Evolutionary conservation across 2,888 invertebrate genomes (phyloP), one percentile per base, ranked within the genome.

Genomic region (Orgyia antiqua): DNA sequence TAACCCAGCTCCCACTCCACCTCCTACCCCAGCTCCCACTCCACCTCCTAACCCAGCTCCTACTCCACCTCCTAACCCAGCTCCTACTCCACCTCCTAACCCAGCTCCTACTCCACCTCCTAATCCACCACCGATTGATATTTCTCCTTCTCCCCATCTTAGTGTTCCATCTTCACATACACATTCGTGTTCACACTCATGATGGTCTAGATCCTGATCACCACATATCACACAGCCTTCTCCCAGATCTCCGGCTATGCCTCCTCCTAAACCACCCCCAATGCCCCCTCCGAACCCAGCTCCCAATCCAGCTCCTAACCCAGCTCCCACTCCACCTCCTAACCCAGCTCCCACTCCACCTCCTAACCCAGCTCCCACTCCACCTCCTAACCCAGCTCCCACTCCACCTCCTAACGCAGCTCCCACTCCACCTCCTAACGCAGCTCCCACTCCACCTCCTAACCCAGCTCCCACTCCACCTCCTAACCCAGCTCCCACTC

Each of bases 391-490:
- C 1, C 10, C 27, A 6, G 17, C 29, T 4, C 21, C 33, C 8
- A 24, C 1, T 8, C 32, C 42, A 1, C 27, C 33, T 8, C 10
- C 35, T 10, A 20, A 8, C 20, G 8, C 23, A n/a, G n/a, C 10
- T 1, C 23, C 23, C 4, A 23, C 4, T 2, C 20, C 24, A 6
- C 13, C 26, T n/a, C n/a, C 29, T 11, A 11, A 3, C 1, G 11
- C 34, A 13, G 24, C 31, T 9, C 29, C 36, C 4, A 18, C 0
- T 4, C 32, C 40, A 2, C 30, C 36, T 2, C 21, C 38, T n/a
- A 26, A 2, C 0, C 13, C 32, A 10, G 25, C 18, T 3, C 23
- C 24, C 6, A 13, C 24, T 9, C 24, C 32, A 7, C 10, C 25
- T 4, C 15, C 21, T 5, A 6, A 1, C 2, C 27, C 28, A 15